phyloP scores from a whole-genome alignment of 2,797 vertebrate species.

The Neopelma chrysocephalum region DNA sequence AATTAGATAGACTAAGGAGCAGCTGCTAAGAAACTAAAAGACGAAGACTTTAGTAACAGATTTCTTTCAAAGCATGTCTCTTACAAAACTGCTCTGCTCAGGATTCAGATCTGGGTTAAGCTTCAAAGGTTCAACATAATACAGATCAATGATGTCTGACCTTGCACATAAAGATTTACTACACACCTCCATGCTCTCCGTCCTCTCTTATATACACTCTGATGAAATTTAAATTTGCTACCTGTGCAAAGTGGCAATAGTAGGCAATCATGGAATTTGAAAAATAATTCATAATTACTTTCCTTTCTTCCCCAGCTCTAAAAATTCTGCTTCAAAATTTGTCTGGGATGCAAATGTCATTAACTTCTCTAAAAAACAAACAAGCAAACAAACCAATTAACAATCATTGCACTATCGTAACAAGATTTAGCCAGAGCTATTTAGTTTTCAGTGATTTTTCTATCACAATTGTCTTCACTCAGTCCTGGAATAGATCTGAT shows the following conservation, averaged over 20 bases:
- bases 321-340: neutral
- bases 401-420: neutral
- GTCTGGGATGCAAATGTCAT: neutral
- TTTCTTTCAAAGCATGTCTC: constrained; percentile 23
- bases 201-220: neutral
- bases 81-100: neutral
- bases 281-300: neutral
- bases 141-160: neutral
- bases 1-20: constrained; percentile 70
- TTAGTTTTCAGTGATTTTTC: neutral
- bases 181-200: neutral
- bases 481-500: neutral
- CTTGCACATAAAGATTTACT: neutral
- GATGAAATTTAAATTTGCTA: neutral
- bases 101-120: neutral
- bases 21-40: constrained; percentile 72
- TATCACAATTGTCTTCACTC: neutral
- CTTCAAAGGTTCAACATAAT: neutral
- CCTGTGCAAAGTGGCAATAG: neutral
- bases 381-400: neutral
- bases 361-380: neutral
- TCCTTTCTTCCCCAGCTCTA: neutral
- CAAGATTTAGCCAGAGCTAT: neutral
- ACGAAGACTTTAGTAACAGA: constrained; percentile 42
- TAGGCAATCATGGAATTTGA: neutral